Conservation (phyloP, 1,140 invertebrate genomes). For the Pomacea maculata region DNA sequence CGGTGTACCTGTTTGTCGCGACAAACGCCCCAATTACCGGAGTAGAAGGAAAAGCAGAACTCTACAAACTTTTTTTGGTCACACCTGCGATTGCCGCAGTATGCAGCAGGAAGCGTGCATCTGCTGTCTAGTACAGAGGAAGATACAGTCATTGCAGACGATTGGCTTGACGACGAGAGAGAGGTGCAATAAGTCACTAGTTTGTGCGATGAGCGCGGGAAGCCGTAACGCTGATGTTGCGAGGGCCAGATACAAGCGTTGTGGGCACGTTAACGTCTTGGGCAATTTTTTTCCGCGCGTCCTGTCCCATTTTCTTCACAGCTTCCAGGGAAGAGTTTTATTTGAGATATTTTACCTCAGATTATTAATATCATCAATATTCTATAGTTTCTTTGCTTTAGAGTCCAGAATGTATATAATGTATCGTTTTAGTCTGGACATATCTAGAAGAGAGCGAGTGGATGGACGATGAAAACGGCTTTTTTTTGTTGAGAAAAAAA, state of each 20-base stretch:
- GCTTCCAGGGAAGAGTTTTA: constrained; percentile 8
- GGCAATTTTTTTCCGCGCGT: constrained; percentile 4
- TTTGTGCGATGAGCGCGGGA: neutral
- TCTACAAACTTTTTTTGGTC: no score
- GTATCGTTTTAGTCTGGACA: constrained; percentile 12
- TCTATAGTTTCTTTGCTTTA: constrained; percentile 11
- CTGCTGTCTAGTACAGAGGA: no score
- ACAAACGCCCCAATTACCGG: no score
- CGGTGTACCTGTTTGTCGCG: no score
- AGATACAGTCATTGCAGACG: no score
- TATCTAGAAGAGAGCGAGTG: constrained; percentile 8
- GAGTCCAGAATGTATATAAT: constrained; percentile 12
- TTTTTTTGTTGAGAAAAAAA: constrained; percentile 13
- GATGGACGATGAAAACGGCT: neutral
- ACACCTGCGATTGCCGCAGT: no score
- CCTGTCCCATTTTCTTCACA: neutral
- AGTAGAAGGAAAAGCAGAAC: no score
- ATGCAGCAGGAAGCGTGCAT: no score
- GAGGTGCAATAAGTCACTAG: no score
- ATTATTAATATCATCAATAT: constrained; percentile 6
- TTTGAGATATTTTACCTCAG: constrained; percentile 18
- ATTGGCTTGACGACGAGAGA: no score
- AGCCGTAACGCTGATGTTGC: constrained; percentile 1
- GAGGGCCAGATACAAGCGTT: constrained; percentile 7
- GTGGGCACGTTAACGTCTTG: neutral